Evolutionary conservation across 2,797 vertebrate species (phyloP).

Genomic region (Oryzias dopingdopingensis): DNA sequence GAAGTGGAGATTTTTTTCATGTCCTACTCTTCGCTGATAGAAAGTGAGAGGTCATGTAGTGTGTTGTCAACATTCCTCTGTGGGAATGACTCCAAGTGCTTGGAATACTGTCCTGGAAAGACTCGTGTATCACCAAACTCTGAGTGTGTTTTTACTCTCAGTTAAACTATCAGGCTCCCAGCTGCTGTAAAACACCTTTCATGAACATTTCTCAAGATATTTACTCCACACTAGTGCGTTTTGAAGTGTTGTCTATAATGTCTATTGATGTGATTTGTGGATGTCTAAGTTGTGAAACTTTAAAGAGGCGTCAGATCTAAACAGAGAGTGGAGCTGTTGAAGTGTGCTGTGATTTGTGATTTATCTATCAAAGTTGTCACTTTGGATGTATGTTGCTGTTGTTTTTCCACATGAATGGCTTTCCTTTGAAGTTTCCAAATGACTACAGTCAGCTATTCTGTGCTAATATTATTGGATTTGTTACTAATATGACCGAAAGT

Average conservation of each 20-base stretch:
- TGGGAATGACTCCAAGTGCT: conserved; percentile 59
- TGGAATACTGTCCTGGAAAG: conserved; percentile 56
- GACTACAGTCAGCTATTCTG: no score
- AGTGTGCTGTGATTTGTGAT: conserved; percentile 33
- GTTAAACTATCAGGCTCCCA: conserved; percentile 38
- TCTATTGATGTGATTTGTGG: conserved; percentile 30
- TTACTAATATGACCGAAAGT: not conserved
- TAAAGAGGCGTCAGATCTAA: conserved; percentile 28
- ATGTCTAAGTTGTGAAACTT: conserved; percentile 43
- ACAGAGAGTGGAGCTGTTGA: conserved; percentile 2
- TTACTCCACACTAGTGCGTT: conserved; percentile 18
- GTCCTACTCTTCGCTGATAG: conserved; percentile 2
- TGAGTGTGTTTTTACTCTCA: conserved; percentile 37
- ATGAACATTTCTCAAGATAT: conserved; percentile 23
- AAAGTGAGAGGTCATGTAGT: conserved; percentile 54
- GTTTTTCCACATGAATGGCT: no score
- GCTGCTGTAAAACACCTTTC: conserved; percentile 28
- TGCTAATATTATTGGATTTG: no score
- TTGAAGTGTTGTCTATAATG: conserved; percentile 44
- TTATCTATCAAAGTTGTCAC: not conserved
- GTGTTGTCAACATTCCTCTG: conserved; percentile 62
- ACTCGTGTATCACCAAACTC: conserved; percentile 62
- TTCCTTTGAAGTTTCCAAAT: no score
- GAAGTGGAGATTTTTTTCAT: not conserved
- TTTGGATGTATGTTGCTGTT: no score